Percentiles rank a stretch among this genome's conserved stretches.
Evolutionary conservation across 2,888 invertebrate genomes (phyloP).

Genomic region (Latrodectus elegans): DNA sequence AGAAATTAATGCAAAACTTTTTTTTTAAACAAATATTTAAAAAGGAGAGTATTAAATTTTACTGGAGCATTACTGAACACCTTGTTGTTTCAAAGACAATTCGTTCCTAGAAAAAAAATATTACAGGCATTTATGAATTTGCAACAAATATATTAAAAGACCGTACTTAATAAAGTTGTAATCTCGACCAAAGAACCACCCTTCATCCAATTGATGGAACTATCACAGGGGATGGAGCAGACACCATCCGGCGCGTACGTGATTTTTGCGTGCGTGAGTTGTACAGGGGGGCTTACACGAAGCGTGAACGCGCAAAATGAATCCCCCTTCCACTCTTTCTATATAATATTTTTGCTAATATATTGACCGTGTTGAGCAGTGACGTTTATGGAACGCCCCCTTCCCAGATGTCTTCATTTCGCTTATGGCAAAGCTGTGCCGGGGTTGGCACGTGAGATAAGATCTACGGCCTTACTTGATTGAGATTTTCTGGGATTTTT

Average conservation of each 20-base stretch:
- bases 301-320: slow-evolving; percentile 67
- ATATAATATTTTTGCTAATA: slow-evolving; percentile 67
- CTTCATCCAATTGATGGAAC: not conserved
- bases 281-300: slow-evolving; percentile 21
- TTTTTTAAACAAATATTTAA: too few relatives aligned
- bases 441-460: slow-evolving; percentile 55
- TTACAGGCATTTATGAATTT: too few relatives aligned
- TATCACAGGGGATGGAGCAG: slow-evolving; percentile 9
- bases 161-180: too few relatives aligned
- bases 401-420: slow-evolving; percentile 64
- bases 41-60: too few relatives aligned
- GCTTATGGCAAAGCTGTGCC: slow-evolving; percentile 35
- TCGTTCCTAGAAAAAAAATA: too few relatives aligned
- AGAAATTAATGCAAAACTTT: too few relatives aligned
- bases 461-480: slow-evolving; percentile 10
- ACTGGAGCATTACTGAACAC: too few relatives aligned
- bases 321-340: slow-evolving; percentile 13
- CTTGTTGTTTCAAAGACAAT: too few relatives aligned
- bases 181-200: too few relatives aligned
- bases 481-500: too few relatives aligned
- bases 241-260: slow-evolving; percentile 33
- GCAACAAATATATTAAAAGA: too few relatives aligned
- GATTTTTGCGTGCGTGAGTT: slow-evolving; percentile 55
- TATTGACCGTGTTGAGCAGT: slow-evolving; percentile 62
- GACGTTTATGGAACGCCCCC: slow-evolving; percentile 47